Evolutionary conservation across 2,888 invertebrate genomes (phyloP), one percentile per base, ranked within the genome.

Genomic region (Ectemnius lituratus): DNA sequence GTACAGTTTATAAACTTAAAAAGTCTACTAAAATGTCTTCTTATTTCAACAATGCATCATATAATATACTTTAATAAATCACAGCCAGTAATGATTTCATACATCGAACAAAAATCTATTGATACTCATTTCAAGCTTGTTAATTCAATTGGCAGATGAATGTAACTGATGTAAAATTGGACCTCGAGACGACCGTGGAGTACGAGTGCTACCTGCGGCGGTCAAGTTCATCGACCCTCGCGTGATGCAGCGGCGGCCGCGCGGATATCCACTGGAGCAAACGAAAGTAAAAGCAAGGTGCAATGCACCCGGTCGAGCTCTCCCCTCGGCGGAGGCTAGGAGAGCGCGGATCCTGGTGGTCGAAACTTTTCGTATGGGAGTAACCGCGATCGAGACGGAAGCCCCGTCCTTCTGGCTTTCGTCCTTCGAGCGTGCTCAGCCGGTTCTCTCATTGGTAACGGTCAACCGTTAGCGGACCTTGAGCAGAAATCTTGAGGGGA

Each of bases 381-480:
- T 14, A 16, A 52, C 16, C 52, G 52, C 52, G 52, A 52, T 52
- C 52, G 52, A 52, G 52, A 16, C 16, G 52, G 52, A 46, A 23
- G 20, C 37, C 16, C 8, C 13, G 16, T 18, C 18, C 46, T 37
- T 18, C 23, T 18, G 58, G 18, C 57, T 45, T 73, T 60, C 70
- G 70, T 70, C 75, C 73, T 73, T 70, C 76, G 64, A 46, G 52
- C 47, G 18, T 64, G 57, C 37, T 14, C 59, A 52, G n/a, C 18
- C 67, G 66, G 67, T 72, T 72, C 61, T 56, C 11, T 11, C 73
- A 67, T 47, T 60, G 73, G 81, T 89, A 88, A 88, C 88, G 88
- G 87, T 86, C 76, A 76, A 82, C 88, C 87, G 88, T 87, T 88
- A 88, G 86, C 84, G 84, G 86, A 84, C 86, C 86, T 85, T 85